phyloP scores from a whole-genome alignment of 2,888 invertebrate genomes.

The Reticulitermes lucifugus region DNA sequence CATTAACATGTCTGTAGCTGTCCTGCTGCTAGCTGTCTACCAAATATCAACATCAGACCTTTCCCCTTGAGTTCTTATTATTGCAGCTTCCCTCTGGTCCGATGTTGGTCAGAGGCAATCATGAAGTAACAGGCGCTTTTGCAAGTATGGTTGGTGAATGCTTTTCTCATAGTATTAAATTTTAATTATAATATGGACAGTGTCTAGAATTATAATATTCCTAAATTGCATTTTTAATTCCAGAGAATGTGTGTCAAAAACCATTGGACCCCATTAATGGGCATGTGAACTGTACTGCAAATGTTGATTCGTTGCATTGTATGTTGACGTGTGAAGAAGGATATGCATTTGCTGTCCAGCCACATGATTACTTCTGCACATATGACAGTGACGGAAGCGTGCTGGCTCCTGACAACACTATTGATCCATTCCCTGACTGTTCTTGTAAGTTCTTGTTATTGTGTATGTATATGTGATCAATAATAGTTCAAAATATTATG shows the following conservation, averaged over 20 bases:
- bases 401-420: constrained; percentile 47
- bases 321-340: constrained; percentile 71
- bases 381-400: constrained; percentile 56
- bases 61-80: too few species aligned
- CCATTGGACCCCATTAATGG: constrained; percentile 66
- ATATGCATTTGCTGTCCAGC: constrained; percentile 68
- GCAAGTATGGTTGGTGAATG: too few species aligned
- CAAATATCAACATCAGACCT: too few species aligned
- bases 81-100: too few species aligned
- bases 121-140: too few species aligned
- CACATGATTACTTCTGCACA: constrained; percentile 62
- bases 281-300: constrained; percentile 63
- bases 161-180: too few species aligned
- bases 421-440: constrained; percentile 69
- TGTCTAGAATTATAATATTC: neutral
- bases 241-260: constrained; percentile 62
- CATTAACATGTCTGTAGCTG: too few species aligned
- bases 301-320: constrained; percentile 66
- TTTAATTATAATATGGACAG: too few species aligned
- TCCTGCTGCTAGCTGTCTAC: too few species aligned
- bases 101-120: too few species aligned
- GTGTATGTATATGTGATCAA: too few species aligned
- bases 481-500: too few species aligned
- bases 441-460: constrained; percentile 61
- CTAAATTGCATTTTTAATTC: neutral